phyloP scores from a whole-genome alignment of 2,113 vertebrate genomes.

The Paracanthobrama guichenoti region DNA sequence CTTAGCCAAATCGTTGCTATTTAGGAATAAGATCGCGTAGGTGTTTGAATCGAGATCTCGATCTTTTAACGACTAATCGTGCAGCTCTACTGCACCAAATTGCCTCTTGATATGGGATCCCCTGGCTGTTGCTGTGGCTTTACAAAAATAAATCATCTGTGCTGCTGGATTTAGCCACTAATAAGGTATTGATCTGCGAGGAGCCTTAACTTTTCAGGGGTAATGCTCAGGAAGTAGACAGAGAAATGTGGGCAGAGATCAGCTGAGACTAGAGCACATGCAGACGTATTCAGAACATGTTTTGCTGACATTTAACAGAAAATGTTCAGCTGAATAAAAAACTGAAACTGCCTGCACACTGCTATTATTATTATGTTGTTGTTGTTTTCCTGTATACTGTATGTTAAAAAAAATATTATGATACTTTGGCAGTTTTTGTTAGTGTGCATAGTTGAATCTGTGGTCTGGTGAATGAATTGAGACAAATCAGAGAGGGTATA shows the following conservation, averaged over 20 bases:
- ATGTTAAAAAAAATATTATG: not conserved
- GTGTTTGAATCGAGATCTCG: too few relatives aligned
- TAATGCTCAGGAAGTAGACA: constrained; percentile 49
- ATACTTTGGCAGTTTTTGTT: not conserved
- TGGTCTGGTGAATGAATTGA: not conserved
- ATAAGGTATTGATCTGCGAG: constrained; percentile 64
- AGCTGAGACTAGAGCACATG: not conserved
- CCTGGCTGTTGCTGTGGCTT: constrained; percentile 17
- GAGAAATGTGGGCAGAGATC: not conserved
- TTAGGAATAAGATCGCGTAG: too few relatives aligned
- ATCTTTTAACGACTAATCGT: too few relatives aligned
- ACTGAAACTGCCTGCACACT: not conserved
- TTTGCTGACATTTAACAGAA: not conserved
- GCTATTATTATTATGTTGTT: too few relatives aligned
- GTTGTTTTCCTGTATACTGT: too few relatives aligned
- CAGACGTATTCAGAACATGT: not conserved
- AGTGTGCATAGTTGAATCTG: not conserved
- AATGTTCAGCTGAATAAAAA: not conserved
- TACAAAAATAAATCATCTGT: constrained; percentile 56
- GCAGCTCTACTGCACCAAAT: not conserved
- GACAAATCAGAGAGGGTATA: not conserved
- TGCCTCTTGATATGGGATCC: constrained; percentile 7
- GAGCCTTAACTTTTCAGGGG: constrained; percentile 38
- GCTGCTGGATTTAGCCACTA: constrained; percentile 54
- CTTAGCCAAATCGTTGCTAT: too few relatives aligned